Percentiles rank a stretch among this genome's conserved stretches.
phyloP scores from a whole-genome alignment of 2,888 invertebrate species.

The Tridacna crocea region DNA sequence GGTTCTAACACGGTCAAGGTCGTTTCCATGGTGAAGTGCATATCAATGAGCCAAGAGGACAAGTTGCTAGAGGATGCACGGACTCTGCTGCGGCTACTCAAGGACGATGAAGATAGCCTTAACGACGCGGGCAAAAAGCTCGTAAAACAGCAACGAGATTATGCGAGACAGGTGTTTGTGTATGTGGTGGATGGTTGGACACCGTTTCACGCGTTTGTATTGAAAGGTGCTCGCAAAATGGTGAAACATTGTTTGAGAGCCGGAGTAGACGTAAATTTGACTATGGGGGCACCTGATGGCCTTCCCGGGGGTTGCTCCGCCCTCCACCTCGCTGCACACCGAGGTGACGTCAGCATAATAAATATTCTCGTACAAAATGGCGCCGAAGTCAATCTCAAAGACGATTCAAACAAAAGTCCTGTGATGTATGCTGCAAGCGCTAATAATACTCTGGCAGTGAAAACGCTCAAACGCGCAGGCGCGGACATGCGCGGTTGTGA shows the following conservation, averaged over 20 bases:
- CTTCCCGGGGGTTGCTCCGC: slow-evolving; percentile 75
- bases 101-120: slow-evolving; percentile 72
- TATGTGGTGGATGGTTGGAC: slow-evolving; percentile 77
- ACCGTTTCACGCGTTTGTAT: slow-evolving; percentile 77
- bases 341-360: slow-evolving; percentile 77
- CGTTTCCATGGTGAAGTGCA: slow-evolving; percentile 53
- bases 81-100: slow-evolving; percentile 69
- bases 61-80: slow-evolving; percentile 64
- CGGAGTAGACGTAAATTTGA: slow-evolving; percentile 72
- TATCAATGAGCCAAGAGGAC: slow-evolving; percentile 60
- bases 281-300: slow-evolving; percentile 75
- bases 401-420: slow-evolving; percentile 66
- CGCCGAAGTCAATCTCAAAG: slow-evolving; percentile 67
- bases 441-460: slow-evolving; percentile 72
- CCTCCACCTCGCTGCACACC: slow-evolving; percentile 77
- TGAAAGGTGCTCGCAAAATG: slow-evolving; percentile 75
- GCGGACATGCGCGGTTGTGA: slow-evolving; percentile 69
- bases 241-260: slow-evolving; percentile 73
- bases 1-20: not conserved
- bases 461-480: slow-evolving; percentile 73
- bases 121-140: slow-evolving; percentile 68
- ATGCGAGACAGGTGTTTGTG: slow-evolving; percentile 68
- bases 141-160: slow-evolving; percentile 65
- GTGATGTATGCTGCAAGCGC: slow-evolving; percentile 72
- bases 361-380: slow-evolving; percentile 71